These are phyloP conservation scores for Caenorhabditis sp. DNA, from an alignment of 2,888 invertebrate species.

Conservation along the genomic window DNA sequence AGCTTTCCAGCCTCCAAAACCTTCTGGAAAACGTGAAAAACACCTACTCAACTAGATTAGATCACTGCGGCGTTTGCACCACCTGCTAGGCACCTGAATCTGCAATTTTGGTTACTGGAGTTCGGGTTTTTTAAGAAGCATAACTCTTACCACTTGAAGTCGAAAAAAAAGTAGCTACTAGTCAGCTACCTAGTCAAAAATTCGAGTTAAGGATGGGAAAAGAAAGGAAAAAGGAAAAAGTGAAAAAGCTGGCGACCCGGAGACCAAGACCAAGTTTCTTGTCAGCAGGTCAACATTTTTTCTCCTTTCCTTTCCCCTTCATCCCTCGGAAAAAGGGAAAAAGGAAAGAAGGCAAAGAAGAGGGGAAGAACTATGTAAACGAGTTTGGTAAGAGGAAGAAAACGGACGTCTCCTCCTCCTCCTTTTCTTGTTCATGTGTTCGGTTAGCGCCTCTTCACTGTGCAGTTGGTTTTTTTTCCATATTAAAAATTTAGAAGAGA, in stretches of 20 bases:
- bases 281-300: conserved; percentile 47
- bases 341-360: not conserved
- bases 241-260: too few species aligned
- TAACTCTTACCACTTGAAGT: not conserved
- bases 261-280: conserved; percentile 12
- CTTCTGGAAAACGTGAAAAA: too few species aligned
- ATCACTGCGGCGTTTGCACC: too few species aligned
- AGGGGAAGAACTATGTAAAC: conserved; percentile 48
- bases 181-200: not conserved
- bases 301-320: too few species aligned
- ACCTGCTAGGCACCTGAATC: not conserved
- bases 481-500: conserved; percentile 28
- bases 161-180: not conserved
- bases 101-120: too few species aligned
- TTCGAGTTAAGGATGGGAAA: conserved; percentile 28
- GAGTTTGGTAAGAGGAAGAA: conserved; percentile 56
- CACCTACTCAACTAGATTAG: too few species aligned
- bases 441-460: conserved; percentile 52
- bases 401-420: conserved; percentile 44
- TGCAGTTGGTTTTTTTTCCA: conserved; percentile 14
- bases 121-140: too few species aligned
- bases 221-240: conserved; percentile 19
- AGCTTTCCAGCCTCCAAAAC: too few species aligned
- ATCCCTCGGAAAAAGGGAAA: too few species aligned
- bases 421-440: conserved; percentile 56